Evolutionary conservation across 2,113 vertebrate genomes (phyloP).

Genomic region (Diadophis punctatus): DNA sequence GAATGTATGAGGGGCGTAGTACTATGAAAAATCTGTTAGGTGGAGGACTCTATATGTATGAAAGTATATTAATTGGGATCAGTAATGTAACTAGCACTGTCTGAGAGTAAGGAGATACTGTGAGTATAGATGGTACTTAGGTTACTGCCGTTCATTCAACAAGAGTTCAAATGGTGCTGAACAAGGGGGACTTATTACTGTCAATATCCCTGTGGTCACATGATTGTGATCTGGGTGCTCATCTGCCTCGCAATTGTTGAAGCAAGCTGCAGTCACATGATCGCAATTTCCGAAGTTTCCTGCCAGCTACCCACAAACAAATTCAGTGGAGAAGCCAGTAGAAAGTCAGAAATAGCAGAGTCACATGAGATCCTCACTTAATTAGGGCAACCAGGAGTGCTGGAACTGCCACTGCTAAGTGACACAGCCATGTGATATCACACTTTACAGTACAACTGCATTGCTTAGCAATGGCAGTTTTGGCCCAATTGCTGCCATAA

Average conservation of each 20-base stretch:
- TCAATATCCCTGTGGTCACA: background rate
- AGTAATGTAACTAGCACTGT: background rate
- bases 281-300: background rate
- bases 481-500: background rate
- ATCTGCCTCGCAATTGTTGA: background rate
- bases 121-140: background rate
- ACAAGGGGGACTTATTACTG: background rate
- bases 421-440: background rate
- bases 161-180: background rate
- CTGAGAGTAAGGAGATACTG: background rate
- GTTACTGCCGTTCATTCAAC: background rate
- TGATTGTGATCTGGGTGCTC: background rate
- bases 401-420: background rate
- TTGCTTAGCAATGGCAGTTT: background rate
- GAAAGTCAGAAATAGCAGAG: background rate
- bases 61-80: background rate
- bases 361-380: background rate
- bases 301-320: background rate
- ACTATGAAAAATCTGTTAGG: background rate
- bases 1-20: background rate
- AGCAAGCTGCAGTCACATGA: background rate
- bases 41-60: background rate
- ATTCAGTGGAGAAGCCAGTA: background rate
- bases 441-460: background rate
- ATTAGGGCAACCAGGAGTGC: background rate